phyloP scores from a whole-genome alignment of 2,888 invertebrate species.

The Noctua janthina region DNA sequence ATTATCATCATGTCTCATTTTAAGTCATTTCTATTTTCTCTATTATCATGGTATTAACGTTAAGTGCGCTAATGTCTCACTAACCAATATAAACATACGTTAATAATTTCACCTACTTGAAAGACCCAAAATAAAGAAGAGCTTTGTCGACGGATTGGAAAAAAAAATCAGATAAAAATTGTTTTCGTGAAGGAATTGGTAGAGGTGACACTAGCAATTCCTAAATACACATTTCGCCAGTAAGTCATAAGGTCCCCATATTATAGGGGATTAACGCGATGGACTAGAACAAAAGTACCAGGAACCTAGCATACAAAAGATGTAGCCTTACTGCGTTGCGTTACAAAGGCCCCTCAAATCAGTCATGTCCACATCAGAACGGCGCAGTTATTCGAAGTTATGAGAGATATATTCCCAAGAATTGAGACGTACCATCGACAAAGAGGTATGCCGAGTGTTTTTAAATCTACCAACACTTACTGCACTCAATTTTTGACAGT shows the following conservation, averaged over 20 bases:
- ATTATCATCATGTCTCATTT: background rate
- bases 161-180: background rate
- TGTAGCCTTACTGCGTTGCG: background rate
- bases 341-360: conserved; percentile 48
- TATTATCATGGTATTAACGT: background rate
- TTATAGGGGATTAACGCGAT: too few relatives aligned
- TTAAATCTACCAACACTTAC: conserved; percentile 56
- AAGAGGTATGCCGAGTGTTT: conserved; percentile 80
- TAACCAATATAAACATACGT: background rate
- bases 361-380: conserved; percentile 67
- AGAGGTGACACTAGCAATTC: background rate
- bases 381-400: conserved; percentile 69
- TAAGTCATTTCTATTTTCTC: background rate
- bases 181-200: background rate
- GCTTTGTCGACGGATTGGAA: background rate
- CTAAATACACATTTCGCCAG: background rate
- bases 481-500: conserved; percentile 27
- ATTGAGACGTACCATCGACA: conserved; percentile 86
- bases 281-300: conserved; percentile 23
- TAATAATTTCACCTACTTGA: background rate
- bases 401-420: conserved; percentile 81
- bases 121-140: background rate
- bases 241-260: background rate
- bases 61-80: background rate
- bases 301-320: conserved; percentile 32